phyloP scores from a whole-genome alignment of 2,888 invertebrate species.

The Pilophorus perplexus region DNA sequence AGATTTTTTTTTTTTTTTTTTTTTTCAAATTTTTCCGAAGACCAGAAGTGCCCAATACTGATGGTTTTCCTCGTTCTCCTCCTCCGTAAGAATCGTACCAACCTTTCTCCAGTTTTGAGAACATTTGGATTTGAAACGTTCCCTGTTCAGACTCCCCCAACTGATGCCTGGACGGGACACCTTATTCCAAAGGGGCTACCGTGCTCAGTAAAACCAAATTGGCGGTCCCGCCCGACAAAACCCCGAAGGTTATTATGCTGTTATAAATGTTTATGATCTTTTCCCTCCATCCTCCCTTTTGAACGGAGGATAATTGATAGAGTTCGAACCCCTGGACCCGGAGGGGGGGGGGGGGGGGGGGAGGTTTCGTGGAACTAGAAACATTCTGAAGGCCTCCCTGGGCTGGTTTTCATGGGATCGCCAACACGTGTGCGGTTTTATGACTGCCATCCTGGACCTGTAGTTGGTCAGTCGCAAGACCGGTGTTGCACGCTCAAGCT shows the following conservation, averaged over 20 bases:
- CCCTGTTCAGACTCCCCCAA: no score
- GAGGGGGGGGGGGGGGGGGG: not conserved
- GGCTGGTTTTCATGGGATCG: slow-evolving; percentile 17
- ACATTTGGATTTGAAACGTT: no score
- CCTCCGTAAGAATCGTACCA: no score
- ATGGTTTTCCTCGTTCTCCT: no score
- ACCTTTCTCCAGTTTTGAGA: no score
- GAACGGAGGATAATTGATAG: slow-evolving; percentile 16
- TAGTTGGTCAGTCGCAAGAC: no score
- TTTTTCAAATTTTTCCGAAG: no score
- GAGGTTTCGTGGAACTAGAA: slow-evolving; percentile 21
- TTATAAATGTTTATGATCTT: slow-evolving; percentile 26
- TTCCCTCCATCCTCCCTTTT: no score
- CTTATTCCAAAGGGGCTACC: slow-evolving; percentile 3
- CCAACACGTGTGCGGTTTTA: slow-evolving; percentile 21
- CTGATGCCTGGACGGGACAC: no score
- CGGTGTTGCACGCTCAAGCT: no score
- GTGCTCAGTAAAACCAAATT: slow-evolving; percentile 11
- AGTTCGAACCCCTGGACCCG: slow-evolving; percentile 22
- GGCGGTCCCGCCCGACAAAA: not conserved
- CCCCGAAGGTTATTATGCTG: slow-evolving; percentile 11
- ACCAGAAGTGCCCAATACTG: no score
- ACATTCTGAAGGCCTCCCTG: not conserved
- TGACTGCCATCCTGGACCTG: not conserved
- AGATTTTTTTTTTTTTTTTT: no score